These are phyloP conservation scores for Hydractinia echinata DNA, from an alignment of 30 jellyfish, hydroid and myxozoan species.

Conservation along the genomic window DNA sequence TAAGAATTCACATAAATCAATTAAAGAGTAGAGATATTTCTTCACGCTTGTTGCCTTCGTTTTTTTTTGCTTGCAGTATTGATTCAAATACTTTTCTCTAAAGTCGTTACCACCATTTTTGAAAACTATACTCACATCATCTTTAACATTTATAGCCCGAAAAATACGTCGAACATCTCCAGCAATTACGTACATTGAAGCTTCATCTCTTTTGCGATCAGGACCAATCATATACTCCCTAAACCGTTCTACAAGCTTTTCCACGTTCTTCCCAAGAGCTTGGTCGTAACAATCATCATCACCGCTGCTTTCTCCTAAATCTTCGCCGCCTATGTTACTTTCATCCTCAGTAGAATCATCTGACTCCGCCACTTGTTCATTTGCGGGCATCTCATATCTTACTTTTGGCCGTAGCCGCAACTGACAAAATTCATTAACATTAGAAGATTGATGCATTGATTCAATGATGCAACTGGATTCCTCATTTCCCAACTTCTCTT, in stretches of 20 bases:
- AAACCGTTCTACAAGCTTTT: background rate
- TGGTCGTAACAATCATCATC: background rate
- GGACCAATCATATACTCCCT: conserved; percentile 10
- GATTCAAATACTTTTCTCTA: background rate
- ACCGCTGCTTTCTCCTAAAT: no score
- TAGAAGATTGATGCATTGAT: no score
- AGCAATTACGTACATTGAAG: background rate
- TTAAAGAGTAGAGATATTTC: background rate
- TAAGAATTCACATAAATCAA: background rate
- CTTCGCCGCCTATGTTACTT: no score
- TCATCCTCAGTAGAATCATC: no score
- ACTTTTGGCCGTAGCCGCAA: no score
- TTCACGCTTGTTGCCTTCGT: conserved; percentile 8
- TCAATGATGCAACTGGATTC: no score
- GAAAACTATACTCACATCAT: background rate
- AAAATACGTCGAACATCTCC: conserved; percentile 8
- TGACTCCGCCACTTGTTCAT: no score
- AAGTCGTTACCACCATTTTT: background rate
- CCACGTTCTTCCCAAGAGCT: conserved; percentile 5
- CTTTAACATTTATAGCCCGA: background rate
- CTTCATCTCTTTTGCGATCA: background rate
- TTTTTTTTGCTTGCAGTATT: background rate
- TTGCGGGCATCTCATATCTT: no score
- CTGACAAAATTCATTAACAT: no score
- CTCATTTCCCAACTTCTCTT: no score